phyloP scores from a whole-genome alignment of 2,797 vertebrate species.

The Smutsia temminckii region DNA sequence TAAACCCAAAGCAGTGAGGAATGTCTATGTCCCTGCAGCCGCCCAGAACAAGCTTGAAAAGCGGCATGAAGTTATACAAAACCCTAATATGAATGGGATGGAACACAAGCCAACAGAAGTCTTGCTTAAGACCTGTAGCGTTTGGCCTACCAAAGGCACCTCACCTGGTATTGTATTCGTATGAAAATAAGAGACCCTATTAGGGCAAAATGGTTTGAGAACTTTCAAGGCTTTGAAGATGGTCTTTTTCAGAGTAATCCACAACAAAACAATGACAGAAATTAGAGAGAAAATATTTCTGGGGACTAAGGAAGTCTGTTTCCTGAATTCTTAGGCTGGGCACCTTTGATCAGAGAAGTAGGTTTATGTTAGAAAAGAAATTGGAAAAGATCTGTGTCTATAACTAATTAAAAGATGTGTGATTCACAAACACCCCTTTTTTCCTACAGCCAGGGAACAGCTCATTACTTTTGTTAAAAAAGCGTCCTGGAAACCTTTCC shows the following conservation, averaged over 20 bases:
- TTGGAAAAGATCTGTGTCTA: conserved; percentile 46
- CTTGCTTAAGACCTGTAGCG: neutral
- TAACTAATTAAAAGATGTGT: conserved; percentile 50
- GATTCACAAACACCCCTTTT: conserved; percentile 8
- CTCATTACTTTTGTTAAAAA: neutral
- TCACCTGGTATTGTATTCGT: neutral
- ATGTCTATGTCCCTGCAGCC: no score
- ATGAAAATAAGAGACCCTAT: neutral
- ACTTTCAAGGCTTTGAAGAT: neutral
- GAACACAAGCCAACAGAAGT: neutral
- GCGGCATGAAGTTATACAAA: neutral
- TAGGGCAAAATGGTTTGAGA: neutral
- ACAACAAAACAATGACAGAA: neutral
- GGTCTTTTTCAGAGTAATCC: neutral
- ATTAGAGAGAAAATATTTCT: neutral
- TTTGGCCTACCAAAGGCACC: neutral
- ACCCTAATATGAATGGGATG: neutral
- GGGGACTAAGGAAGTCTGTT: neutral
- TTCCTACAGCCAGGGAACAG: neutral
- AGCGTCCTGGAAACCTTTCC: neutral
- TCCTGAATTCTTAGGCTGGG: neutral
- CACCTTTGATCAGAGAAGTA: conserved; percentile 13
- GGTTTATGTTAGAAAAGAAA: neutral
- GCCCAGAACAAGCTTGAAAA: neutral
- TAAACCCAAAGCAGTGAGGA: no score